Evolutionary conservation across 2,797 vertebrate species (phyloP).

Genomic region (Eulemur mongoz): DNA sequence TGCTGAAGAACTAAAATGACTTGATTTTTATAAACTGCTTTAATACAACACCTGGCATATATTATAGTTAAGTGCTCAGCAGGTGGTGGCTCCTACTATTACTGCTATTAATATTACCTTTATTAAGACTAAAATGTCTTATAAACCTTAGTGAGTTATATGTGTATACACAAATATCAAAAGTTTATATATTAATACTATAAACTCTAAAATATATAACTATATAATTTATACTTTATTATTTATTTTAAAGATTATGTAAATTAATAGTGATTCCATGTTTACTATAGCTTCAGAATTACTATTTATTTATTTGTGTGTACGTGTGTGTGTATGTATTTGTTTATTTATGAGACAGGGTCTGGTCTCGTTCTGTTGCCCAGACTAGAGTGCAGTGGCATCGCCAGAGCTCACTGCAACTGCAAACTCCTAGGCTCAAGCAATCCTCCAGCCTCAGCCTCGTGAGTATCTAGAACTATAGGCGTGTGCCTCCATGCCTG

Average conservation of each 20-base stretch:
- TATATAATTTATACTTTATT: neutral
- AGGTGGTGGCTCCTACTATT: neutral
- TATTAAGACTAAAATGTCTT: neutral
- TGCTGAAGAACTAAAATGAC: neutral
- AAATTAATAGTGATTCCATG: neutral
- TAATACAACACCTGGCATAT: neutral
- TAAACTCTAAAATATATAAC: neutral
- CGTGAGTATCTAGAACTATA: too few species aligned
- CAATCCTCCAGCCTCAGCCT: too few species aligned
- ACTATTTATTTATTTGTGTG: neutral
- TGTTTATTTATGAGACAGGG: too few species aligned
- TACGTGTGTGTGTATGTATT: too few species aligned
- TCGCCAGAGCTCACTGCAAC: too few species aligned
- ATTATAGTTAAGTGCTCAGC: neutral
- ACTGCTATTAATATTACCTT: neutral
- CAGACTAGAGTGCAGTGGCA: too few species aligned
- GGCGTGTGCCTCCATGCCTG: too few species aligned
- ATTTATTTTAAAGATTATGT: neutral
- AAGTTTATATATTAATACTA: neutral
- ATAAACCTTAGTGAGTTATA: neutral
- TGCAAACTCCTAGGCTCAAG: too few species aligned
- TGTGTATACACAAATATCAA: neutral
- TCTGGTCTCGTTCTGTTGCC: too few species aligned
- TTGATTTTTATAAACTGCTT: neutral
- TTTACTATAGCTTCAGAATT: neutral